Evolutionary conservation across 2,888 invertebrate genomes (phyloP).

Genomic region (Pogonocherus hispidulus): DNA sequence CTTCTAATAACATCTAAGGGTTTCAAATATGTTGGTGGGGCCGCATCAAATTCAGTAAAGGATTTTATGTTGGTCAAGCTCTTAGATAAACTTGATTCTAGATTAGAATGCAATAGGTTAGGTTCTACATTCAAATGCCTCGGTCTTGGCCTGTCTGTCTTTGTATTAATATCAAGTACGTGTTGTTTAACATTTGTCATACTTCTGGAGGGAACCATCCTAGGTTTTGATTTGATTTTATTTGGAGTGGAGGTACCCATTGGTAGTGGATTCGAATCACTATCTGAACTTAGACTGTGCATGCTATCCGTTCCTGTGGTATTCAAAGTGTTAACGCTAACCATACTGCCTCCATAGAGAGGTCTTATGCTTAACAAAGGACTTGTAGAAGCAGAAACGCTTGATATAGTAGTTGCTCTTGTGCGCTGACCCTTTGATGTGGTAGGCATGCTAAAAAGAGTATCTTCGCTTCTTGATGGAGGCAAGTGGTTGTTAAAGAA

Average conservation of each 20-base stretch:
- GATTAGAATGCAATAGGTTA: conserved; percentile 55
- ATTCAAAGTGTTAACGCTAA: conserved; percentile 75
- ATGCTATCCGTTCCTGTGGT: conserved; percentile 75
- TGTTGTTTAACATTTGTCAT: conserved; percentile 75
- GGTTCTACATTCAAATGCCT: conserved; percentile 60
- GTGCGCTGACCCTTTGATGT: conserved; percentile 53
- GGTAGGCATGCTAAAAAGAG: conserved; percentile 69
- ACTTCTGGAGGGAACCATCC: conserved; percentile 75
- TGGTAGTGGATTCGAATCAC: conserved; percentile 72
- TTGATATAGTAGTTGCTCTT: conserved; percentile 72
- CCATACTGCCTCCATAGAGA: conserved; percentile 75
- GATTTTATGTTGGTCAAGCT: conserved; percentile 66
- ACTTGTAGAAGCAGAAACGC: conserved; percentile 78
- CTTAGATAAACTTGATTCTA: conserved; percentile 65
- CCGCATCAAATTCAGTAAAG: conserved; percentile 50
- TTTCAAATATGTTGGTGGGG: conserved; percentile 57
- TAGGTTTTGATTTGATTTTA: conserved; percentile 67
- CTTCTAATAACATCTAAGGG: conserved; percentile 49
- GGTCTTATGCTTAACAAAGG: conserved; percentile 77
- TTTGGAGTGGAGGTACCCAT: conserved; percentile 70
- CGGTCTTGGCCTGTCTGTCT: conserved; percentile 57
- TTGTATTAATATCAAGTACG: conserved; percentile 53
- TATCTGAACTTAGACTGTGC: conserved; percentile 78
- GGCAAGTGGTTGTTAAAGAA: conserved; percentile 72
- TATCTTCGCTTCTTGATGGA: conserved; percentile 86